These are phyloP conservation scores for rabbit (Oryctolagus cuniculus) DNA, from an alignment of 2,113 vertebrate genomes.

Conservation along the genomic window mOryCun1.1 NC_091451.1:32960001-32960500, in stretches of 20 bases:
- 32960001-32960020: conserved; percentile 45
- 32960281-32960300: background rate
- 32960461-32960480: background rate
- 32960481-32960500: background rate
- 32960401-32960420: background rate
- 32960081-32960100: conserved; percentile 44
- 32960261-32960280: background rate
- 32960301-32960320: background rate
- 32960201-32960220: conserved; percentile 11
- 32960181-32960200: conserved; percentile 51
- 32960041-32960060: conserved; percentile 45
- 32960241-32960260: background rate
- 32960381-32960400: background rate
- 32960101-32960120: conserved; percentile 31
- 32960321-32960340: background rate
- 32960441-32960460: background rate
- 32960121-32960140: background rate
- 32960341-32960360: background rate
- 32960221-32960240: background rate
- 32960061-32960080: conserved; percentile 47
- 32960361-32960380: background rate
- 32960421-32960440: background rate
- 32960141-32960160: conserved; percentile 27
- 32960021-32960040: conserved; percentile 46
- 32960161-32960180: background rate